Base-by-base conservation (phyloP, 1,140 invertebrate species). In the Ceratina calcarata region DNA sequence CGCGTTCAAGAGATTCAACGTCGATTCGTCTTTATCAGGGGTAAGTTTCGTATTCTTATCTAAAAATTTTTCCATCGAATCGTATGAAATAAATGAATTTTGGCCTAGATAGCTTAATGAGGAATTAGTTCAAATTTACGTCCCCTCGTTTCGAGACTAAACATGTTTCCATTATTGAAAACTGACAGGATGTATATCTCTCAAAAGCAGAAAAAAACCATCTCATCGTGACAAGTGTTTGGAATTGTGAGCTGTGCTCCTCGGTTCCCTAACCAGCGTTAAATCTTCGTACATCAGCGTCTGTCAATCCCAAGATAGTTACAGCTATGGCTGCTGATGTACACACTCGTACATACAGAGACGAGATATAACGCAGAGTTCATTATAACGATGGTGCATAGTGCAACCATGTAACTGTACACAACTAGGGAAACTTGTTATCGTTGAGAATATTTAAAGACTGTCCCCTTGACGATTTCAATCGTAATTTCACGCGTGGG, bases 311-410 rank as follows among this genome's bases (percentile, higher is more conserved):
- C 27, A 32, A 6, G 62, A 24, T 37, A 57, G 55, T n/a, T 16
- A 57, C 55, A n/a, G 16, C 80, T 51, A 51, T 37, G 6, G 67
- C 67, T 18, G n/a, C 13, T 37, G 6, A 18, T 24, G 18, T 13
- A 4, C 62, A 13, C 1, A 45, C 37, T 45, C 22, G 22, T 8
- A 10, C 24, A n/a, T 6, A 8, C 13, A 24, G 61, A 60, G 60
- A 80, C 51, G 81, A 83, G 88, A 83, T 91, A 90, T 90, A 90
- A 87, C 81, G 81, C 80, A 51, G 79, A 88, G 83, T 91, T 91
- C 91, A 91, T 90, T 90, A 90, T 89, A 88, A 90, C 85, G 78
- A 76, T 80, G 76, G 69, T 57, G 65, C 65, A 72, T 13, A 57
- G 27, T 4, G 27, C 27, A 32, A 32, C 27, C 1, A 4, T 32